These are phyloP conservation scores for Drosophila kohkoa DNA, from an alignment of 1,140 invertebrate species.

Conservation along the genomic window DNA sequence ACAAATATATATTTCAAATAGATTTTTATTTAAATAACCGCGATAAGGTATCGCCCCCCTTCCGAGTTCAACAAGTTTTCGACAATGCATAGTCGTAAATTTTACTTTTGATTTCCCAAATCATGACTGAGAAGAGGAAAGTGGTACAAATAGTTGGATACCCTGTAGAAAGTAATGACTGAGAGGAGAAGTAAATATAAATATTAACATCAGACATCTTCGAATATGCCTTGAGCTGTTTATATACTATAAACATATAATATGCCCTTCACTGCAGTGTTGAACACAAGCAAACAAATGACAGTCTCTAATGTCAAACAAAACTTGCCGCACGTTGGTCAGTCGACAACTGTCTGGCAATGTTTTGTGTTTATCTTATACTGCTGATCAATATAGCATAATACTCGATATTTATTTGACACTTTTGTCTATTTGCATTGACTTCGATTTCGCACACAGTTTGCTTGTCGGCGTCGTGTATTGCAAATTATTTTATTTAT, in stretches of 20 bases:
- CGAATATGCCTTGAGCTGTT: no score
- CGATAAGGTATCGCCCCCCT: slow-evolving; percentile 50
- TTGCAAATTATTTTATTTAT: slow-evolving; percentile 74
- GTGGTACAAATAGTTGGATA: background rate
- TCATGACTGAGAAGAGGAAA: background rate
- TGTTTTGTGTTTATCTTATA: slow-evolving; percentile 22
- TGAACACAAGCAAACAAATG: slow-evolving; percentile 50
- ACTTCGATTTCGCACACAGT: slow-evolving; percentile 42
- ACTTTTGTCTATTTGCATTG: slow-evolving; percentile 42
- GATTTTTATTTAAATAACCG: slow-evolving; percentile 75
- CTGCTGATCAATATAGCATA: slow-evolving; percentile 52
- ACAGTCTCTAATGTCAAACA: slow-evolving; percentile 78
- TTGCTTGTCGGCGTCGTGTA: slow-evolving; percentile 46
- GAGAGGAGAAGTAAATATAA: no score
- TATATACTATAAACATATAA: no score
- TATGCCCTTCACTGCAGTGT: background rate
- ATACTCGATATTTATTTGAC: slow-evolving; percentile 58
- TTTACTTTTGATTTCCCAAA: slow-evolving; percentile 55
- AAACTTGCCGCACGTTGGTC: slow-evolving; percentile 50
- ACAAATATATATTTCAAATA: slow-evolving; percentile 49
- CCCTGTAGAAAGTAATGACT: background rate
- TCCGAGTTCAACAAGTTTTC: slow-evolving; percentile 34
- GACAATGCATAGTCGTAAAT: slow-evolving; percentile 59
- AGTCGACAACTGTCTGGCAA: background rate
- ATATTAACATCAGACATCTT: background rate